Percentiles rank a stretch among this genome's conserved stretches.
Conservation (phyloP, 2,113 vertebrate genomes). For the Malaclemys terrapin region DNA sequence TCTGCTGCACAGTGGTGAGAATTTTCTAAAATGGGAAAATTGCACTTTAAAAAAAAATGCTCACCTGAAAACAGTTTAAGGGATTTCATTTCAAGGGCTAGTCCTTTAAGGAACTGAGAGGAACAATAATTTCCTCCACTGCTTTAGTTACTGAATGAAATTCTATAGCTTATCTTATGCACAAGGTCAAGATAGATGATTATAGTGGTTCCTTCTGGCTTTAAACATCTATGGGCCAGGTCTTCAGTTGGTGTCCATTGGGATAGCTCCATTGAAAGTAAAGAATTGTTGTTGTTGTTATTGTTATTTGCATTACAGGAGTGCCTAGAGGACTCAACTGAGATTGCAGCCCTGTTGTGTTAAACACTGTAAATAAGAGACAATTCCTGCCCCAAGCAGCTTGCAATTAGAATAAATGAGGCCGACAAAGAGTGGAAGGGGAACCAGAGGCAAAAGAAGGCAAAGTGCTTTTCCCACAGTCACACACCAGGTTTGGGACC, state of each 20-base stretch:
- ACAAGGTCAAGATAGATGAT: neutral
- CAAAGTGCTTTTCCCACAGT: neutral
- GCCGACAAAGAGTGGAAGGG: neutral
- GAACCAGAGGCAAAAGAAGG: neutral
- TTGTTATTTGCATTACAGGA: slow-evolving; percentile 38
- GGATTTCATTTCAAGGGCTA: neutral
- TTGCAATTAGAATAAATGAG: neutral
- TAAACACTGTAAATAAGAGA: neutral
- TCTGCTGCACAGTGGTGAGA: neutral
- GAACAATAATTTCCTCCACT: neutral
- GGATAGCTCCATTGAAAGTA: neutral
- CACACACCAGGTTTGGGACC: neutral
- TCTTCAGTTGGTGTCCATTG: neutral
- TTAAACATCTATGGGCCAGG: neutral
- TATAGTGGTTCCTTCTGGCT: neutral
- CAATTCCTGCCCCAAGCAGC: neutral
- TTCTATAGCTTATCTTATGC: neutral
- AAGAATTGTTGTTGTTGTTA: neutral
- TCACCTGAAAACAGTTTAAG: neutral
- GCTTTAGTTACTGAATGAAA: neutral
- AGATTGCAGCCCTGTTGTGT: slow-evolving; percentile 4
- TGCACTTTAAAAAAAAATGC: neutral
- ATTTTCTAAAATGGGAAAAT: neutral
- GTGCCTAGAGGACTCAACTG: neutral
- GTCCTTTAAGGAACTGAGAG: neutral